These are phyloP conservation scores for Drosophila erecta DNA, from an alignment of 1,140 invertebrate genomes.

Conservation along the genomic window DNA sequence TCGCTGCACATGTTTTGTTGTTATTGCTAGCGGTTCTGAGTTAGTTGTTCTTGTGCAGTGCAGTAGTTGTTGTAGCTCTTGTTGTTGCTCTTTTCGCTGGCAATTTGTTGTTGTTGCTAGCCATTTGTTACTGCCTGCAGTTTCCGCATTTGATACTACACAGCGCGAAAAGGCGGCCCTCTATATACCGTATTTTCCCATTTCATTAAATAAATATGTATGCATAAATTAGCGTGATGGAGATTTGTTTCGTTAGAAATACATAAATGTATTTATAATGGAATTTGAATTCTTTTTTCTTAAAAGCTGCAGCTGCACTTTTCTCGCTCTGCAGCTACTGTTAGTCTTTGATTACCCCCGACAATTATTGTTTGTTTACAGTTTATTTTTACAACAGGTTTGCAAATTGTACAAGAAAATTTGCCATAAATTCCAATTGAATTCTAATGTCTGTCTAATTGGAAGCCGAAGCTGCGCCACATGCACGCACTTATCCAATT, in stretches of 20 bases:
- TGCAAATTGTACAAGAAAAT: conserved; percentile 10
- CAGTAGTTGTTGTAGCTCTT: conserved; percentile 23
- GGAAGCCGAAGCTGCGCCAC: conserved; percentile 6
- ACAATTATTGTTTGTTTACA: conserved; percentile 42
- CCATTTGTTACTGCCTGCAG: conserved; percentile 22
- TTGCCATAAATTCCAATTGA: conserved; percentile 28
- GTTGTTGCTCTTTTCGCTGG: conserved; percentile 1
- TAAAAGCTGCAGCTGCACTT: neutral
- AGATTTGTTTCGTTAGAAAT: too few relatives aligned
- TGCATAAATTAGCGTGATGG: neutral
- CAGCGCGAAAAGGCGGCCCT: neutral
- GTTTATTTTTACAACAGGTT: conserved; percentile 71
- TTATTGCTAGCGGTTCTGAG: conserved; percentile 10
- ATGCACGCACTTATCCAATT: conserved; percentile 8
- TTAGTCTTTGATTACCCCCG: conserved; percentile 1
- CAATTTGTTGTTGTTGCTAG: conserved; percentile 3
- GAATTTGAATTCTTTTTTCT: too few relatives aligned
- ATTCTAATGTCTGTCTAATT: conserved; percentile 28
- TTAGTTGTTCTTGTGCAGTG: too few relatives aligned
- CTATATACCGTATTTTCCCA: neutral
- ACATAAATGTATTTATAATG: too few relatives aligned
- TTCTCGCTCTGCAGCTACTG: neutral
- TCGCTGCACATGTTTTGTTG: conserved; percentile 14
- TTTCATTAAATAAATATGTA: neutral
- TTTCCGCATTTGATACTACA: conserved; percentile 50